Evolutionary conservation across 2,113 vertebrate species (phyloP).

Genomic region (cat (Felis catus)): DNA sequence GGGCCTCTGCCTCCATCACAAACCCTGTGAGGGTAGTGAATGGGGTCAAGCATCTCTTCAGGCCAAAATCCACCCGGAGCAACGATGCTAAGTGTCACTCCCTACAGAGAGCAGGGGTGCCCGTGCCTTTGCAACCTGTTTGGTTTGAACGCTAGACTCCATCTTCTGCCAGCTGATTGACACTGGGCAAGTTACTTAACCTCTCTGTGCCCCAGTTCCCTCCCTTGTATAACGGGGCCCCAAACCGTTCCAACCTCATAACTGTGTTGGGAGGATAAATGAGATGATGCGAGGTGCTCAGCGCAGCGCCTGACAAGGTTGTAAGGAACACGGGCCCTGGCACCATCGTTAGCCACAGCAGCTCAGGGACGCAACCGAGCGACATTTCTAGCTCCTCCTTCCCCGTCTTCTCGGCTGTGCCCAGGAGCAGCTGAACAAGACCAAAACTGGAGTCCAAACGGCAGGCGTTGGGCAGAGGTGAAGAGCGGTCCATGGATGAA

Average conservation of each 20-base stretch:
- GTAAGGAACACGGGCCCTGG: background rate
- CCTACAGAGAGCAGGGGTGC: background rate
- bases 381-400: background rate
- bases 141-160: background rate
- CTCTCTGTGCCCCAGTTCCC: background rate
- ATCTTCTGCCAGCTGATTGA: background rate
- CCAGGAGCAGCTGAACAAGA: background rate
- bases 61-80: background rate
- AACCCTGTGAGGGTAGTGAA: background rate
- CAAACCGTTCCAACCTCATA: background rate
- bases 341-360: background rate
- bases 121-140: accelerated
- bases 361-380: accelerated
- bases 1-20: background rate
- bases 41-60: background rate
- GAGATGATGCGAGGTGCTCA: background rate
- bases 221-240: background rate
- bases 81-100: background rate
- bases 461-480: accelerated
- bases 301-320: too few species aligned
- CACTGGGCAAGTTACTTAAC: background rate
- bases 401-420: background rate
- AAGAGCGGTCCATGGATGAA: background rate
- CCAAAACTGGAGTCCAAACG: background rate
- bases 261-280: background rate